These are phyloP conservation scores for Umimayanthus kanabou DNA, from an alignment of 92 coral and sea anemone species.

Conservation along the genomic window DNA sequence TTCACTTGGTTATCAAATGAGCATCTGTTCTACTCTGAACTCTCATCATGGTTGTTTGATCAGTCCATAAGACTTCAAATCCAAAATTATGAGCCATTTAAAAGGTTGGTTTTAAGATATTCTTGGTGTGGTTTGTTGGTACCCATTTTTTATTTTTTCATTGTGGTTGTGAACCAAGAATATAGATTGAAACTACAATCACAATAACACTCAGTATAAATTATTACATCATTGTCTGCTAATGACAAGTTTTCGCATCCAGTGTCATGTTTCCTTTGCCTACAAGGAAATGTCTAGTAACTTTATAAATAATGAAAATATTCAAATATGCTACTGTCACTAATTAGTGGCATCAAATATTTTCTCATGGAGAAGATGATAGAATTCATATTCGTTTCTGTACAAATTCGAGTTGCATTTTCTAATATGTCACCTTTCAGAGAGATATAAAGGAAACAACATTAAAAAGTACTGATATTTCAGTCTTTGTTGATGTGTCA, in stretches of 20 bases:
- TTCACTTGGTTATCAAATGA: too few species aligned
- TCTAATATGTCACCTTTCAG: neutral
- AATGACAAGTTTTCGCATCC: neutral
- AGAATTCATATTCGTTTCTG: conserved; percentile 7
- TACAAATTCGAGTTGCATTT: conserved; percentile 15
- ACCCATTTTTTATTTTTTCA: neutral
- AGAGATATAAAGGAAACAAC: neutral
- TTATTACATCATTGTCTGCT: neutral
- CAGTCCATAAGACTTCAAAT: neutral
- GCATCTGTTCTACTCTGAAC: neutral
- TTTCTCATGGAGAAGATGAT: conserved; percentile 19
- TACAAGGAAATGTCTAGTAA: neutral
- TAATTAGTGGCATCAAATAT: neutral
- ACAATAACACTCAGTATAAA: neutral
- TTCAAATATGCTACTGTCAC: conserved; percentile 7
- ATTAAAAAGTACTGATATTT: conserved; percentile 2
- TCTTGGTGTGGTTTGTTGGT: neutral
- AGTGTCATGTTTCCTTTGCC: conserved; percentile 5
- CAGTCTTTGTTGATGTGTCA: neutral
- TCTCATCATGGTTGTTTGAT: too few species aligned
- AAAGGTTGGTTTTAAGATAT: neutral
- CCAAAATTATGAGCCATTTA: neutral
- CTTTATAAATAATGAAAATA: conserved; percentile 6
- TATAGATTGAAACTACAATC: conserved; percentile 15
- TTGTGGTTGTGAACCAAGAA: conserved; percentile 3